Percentiles rank a stretch among this genome's conserved stretches.
phyloP scores from a whole-genome alignment of 2,888 invertebrate genomes.

The Antitype chi region DNA sequence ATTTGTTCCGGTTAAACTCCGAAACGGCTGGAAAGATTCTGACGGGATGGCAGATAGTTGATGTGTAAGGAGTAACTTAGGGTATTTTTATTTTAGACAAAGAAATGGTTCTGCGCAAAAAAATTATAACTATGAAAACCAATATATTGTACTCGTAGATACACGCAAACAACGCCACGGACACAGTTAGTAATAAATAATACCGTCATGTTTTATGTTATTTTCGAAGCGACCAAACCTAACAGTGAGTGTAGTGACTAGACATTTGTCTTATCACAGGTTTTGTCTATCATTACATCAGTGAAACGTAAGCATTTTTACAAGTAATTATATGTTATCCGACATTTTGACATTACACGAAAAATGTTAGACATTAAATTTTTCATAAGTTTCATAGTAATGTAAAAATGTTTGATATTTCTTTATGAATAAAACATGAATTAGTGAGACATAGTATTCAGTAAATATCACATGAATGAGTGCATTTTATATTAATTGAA shows the following conservation, averaged over 20 bases:
- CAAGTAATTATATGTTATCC: slow-evolving; percentile 49
- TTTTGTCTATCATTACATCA: slow-evolving; percentile 69
- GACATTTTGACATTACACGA: slow-evolving; percentile 39
- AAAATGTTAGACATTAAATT: slow-evolving; percentile 7
- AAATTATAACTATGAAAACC: too few relatives aligned
- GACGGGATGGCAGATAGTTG: too few relatives aligned
- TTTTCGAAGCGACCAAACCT: slow-evolving; percentile 66
- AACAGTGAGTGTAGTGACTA: slow-evolving; percentile 67
- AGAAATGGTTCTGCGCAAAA: too few relatives aligned
- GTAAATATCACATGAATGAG: slow-evolving; percentile 88
- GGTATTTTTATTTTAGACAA: too few relatives aligned
- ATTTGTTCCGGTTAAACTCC: too few relatives aligned
- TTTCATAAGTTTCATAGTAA: slow-evolving; percentile 13
- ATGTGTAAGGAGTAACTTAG: too few relatives aligned
- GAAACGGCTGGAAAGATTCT: too few relatives aligned
- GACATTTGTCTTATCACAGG: slow-evolving; percentile 82
- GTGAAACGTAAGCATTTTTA: slow-evolving; percentile 72
- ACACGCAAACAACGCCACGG: too few relatives aligned
- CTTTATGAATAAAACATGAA: slow-evolving; percentile 68
- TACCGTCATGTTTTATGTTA: slow-evolving; percentile 30
- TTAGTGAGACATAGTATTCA: slow-evolving; percentile 75
- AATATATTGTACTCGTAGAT: too few relatives aligned
- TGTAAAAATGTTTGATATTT: slow-evolving; percentile 37
- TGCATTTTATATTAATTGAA: slow-evolving; percentile 80
- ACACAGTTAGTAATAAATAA: not conserved